A percentile compares a stretch with the other conserved stretches of the same genome.
phyloP scores from a whole-genome alignment of 2,113 vertebrate species.

The Pollimyrus isidori region DNA sequence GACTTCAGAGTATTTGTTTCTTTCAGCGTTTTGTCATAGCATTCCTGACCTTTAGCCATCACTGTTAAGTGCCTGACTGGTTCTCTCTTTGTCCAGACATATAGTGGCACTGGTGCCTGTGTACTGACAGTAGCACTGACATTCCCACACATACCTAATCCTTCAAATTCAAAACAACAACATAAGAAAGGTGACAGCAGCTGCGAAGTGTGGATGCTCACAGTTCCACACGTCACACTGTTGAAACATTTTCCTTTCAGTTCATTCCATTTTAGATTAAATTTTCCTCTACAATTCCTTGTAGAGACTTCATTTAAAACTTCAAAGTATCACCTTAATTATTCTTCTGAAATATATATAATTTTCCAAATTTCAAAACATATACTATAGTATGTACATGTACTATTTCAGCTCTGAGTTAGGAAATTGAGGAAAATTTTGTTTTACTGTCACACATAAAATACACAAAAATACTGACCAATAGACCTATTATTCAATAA shows the following conservation, averaged over 20 bases:
- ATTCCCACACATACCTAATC: background rate
- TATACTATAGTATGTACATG: background rate
- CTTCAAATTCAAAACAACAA: background rate
- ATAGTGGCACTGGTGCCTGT: background rate
- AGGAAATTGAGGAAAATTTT: background rate
- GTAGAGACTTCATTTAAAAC: background rate
- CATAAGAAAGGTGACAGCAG: background rate
- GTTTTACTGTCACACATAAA: background rate
- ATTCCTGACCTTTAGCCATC: background rate
- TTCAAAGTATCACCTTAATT: background rate
- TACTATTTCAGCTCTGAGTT: background rate
- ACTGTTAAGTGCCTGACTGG: background rate
- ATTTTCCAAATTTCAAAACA: background rate
- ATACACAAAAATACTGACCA: background rate
- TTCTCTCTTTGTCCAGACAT: background rate
- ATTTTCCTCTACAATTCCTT: background rate
- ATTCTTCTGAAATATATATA: background rate
- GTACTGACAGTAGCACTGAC: background rate
- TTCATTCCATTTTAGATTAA: no score
- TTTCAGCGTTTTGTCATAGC: background rate
- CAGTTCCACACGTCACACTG: background rate
- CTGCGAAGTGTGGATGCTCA: background rate
- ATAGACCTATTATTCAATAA: background rate
- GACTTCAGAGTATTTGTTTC: background rate
- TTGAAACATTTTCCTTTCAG: background rate